phyloP scores from a whole-genome alignment of 37 sponge, comb jelly and placozoan species.

The Trichoplax adhaerens region DNA sequence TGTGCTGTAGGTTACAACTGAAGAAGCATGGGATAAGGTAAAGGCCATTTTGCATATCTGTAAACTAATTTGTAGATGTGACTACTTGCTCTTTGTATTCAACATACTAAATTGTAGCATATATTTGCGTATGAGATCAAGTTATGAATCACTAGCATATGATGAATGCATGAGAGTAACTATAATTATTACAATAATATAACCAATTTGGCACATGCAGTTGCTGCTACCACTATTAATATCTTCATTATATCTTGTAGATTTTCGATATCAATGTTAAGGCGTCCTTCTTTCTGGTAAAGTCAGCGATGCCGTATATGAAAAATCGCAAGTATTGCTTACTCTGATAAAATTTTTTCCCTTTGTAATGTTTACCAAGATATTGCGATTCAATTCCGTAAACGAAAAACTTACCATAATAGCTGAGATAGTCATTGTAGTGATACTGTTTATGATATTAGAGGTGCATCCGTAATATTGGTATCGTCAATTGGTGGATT shows the following conservation, averaged over 20 bases:
- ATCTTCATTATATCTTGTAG: conserved; percentile 5
- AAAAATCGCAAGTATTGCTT: conserved; percentile 21
- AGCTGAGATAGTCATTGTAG: too few species aligned
- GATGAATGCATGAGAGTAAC: too few species aligned
- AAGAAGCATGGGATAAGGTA: conserved; percentile 68
- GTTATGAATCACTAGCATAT: too few species aligned
- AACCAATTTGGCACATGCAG: too few species aligned
- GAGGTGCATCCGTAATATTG: conserved; percentile 59
- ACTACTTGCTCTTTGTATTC: too few species aligned
- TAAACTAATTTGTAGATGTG: neutral
- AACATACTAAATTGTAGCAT: too few species aligned
- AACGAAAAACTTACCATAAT: too few species aligned
- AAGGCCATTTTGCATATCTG: neutral
- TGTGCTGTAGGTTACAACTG: conserved; percentile 10
- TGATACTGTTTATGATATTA: neutral
- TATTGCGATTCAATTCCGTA: too few species aligned
- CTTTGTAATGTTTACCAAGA: too few species aligned
- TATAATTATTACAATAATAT: too few species aligned
- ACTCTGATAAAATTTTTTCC: neutral
- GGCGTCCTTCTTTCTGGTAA: conserved; percentile 47
- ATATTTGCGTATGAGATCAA: too few species aligned
- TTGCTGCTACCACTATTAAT: too few species aligned
- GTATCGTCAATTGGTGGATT: conserved; percentile 89
- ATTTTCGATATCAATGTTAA: conserved; percentile 73
- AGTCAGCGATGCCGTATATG: conserved; percentile 58